Evolutionary conservation across 1,140 invertebrate species (phyloP).

Genomic region (Papilio machaon): DNA sequence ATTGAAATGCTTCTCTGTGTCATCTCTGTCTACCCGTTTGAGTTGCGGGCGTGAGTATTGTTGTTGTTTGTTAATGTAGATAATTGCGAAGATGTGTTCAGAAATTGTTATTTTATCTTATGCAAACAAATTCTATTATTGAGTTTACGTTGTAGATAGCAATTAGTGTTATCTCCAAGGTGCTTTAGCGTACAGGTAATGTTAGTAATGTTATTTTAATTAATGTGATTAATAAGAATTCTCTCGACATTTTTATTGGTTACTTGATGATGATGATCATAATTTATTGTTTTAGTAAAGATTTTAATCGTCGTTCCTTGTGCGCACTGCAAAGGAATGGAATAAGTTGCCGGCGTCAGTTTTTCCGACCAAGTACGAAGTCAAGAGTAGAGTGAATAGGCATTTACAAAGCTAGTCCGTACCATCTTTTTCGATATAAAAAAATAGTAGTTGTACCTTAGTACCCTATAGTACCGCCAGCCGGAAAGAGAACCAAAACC

Average conservation of each 20-base stretch:
- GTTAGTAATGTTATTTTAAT: constrained; percentile 13
- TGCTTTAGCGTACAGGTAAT: constrained; percentile 10
- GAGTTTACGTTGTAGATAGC: background rate
- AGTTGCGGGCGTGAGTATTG: background rate
- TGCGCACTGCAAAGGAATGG: too few relatives aligned
- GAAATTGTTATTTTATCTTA: constrained; percentile 9
- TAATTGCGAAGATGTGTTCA: background rate
- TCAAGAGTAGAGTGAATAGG: too few relatives aligned
- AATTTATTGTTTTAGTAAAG: background rate
- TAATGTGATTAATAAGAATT: constrained; percentile 22
- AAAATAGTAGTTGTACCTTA: too few relatives aligned
- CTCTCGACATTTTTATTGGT: constrained; percentile 26
- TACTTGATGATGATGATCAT: background rate
- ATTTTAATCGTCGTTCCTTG: too few relatives aligned
- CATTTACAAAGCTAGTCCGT: too few relatives aligned
- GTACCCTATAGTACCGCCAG: background rate
- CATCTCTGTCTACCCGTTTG: background rate
- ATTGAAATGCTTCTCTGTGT: background rate
- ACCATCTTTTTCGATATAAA: too few relatives aligned
- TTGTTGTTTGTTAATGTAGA: background rate
- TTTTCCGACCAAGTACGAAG: too few relatives aligned
- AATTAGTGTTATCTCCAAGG: constrained; percentile 27
- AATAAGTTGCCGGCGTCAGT: too few relatives aligned
- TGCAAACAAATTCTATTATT: constrained; percentile 13
- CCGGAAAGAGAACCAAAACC: too few relatives aligned